Conservation (phyloP, 2,888 invertebrate species). For the Idaea aversata region DNA sequence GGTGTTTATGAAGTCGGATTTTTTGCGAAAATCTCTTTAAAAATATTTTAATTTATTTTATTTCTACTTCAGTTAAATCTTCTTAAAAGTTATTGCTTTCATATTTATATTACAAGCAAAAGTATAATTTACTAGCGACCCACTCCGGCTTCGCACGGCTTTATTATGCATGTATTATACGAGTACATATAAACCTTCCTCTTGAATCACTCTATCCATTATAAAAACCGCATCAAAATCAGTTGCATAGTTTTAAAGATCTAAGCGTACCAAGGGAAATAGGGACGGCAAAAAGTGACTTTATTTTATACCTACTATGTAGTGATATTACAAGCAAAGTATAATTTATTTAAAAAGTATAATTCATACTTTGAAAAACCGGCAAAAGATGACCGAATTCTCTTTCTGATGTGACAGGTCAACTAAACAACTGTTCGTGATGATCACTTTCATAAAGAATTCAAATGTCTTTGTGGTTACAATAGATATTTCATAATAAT, state of each 20-base stretch:
- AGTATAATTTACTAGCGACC: neutral
- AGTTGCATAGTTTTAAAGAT: too few species aligned
- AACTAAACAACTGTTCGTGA: neutral
- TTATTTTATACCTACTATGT: too few species aligned
- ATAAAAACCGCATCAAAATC: too few species aligned
- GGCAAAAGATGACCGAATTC: neutral
- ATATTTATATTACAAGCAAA: neutral
- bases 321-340: too few species aligned
- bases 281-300: too few species aligned
- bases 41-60: conserved; percentile 29
- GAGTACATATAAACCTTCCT: too few species aligned
- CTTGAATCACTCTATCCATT: too few species aligned
- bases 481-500: too few species aligned
- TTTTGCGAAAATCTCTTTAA: conserved; percentile 35
- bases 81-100: neutral
- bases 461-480: neutral
- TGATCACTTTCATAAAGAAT: neutral
- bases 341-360: neutral
- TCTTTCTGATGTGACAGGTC: neutral
- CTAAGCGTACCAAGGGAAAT: too few species aligned
- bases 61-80: neutral
- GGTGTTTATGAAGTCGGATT: conserved; percentile 49
- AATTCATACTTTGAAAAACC: neutral
- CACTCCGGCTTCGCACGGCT: too few species aligned
- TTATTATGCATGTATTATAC: too few species aligned